Evolutionary conservation across 2,797 vertebrate species (phyloP).

Genomic region (Champsocephalus gunnari): DNA sequence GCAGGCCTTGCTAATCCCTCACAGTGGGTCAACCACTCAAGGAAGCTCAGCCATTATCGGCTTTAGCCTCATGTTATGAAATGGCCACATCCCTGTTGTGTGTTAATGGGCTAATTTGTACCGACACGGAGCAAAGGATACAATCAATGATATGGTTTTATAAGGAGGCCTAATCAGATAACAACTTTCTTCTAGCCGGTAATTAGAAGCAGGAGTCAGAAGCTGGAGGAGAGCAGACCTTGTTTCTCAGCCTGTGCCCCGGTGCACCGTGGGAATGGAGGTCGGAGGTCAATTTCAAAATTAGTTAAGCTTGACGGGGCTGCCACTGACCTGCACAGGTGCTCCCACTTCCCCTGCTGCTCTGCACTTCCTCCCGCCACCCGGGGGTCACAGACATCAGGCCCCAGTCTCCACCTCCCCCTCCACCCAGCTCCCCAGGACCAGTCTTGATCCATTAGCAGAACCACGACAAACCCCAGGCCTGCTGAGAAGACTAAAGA

Average conservation of each 20-base stretch:
- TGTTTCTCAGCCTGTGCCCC: conserved; percentile 72
- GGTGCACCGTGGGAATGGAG: conserved; percentile 86
- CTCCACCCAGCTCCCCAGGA: conserved; percentile 49
- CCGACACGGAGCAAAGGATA: conserved; percentile 88
- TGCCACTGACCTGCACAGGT: conserved; percentile 91
- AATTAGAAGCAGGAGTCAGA: conserved; percentile 91
- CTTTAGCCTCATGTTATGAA: conserved; percentile 78
- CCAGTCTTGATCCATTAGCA: conserved; percentile 77
- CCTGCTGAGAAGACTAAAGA: conserved; percentile 67
- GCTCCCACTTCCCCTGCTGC: conserved; percentile 84
- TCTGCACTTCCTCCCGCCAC: conserved; percentile 85
- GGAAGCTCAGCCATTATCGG: conserved; percentile 76
- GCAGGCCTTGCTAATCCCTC: conserved; percentile 68
- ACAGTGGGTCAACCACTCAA: conserved; percentile 78
- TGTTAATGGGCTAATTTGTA: conserved; percentile 93
- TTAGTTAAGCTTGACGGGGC: conserved; percentile 91
- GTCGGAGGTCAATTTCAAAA: conserved; percentile 92
- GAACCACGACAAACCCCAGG: conserved; percentile 56
- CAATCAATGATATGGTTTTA: conserved; percentile 84
- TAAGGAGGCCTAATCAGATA: conserved; percentile 88
- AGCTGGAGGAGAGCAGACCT: conserved; percentile 56
- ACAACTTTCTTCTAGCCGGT: conserved; percentile 88
- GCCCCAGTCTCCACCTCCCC: conserved; percentile 40
- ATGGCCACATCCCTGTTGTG: conserved; percentile 84
- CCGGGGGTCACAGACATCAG: conserved; percentile 82